Evolutionary conservation across 2,113 vertebrate genomes (phyloP).

Genomic region (Glareola pratincola): DNA sequence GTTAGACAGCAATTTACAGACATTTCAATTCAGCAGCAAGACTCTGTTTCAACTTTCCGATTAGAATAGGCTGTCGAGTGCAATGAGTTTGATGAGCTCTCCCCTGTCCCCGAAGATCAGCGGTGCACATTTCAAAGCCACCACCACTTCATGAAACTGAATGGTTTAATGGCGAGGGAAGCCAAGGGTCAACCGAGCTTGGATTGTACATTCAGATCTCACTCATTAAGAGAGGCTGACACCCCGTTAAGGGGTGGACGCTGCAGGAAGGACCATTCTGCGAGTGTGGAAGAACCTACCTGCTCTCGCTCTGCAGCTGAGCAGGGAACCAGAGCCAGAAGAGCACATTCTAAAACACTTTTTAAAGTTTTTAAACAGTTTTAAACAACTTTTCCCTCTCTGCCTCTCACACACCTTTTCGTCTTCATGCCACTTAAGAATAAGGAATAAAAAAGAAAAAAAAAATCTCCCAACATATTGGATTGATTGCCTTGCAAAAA

Average conservation of each 20-base stretch:
- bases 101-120: background rate
- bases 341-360: background rate
- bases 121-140: background rate
- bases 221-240: background rate
- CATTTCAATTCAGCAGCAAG: background rate
- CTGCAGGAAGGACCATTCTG: background rate
- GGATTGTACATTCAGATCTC: background rate
- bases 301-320: background rate
- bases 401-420: background rate
- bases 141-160: background rate
- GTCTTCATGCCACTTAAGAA: background rate
- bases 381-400: background rate
- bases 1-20: background rate
- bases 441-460: background rate
- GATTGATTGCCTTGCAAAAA: background rate
- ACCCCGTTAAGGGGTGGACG: background rate
- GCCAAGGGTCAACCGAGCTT: background rate
- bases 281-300: background rate
- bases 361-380: background rate
- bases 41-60: slow-evolving; percentile 9
- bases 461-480: rapidly evolving
- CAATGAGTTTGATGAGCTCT: slow-evolving; percentile 24
- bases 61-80: background rate
- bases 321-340: background rate
- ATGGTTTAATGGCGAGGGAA: background rate